phyloP scores from a whole-genome alignment of 2,888 invertebrate species.

The Folsomia candida region DNA sequence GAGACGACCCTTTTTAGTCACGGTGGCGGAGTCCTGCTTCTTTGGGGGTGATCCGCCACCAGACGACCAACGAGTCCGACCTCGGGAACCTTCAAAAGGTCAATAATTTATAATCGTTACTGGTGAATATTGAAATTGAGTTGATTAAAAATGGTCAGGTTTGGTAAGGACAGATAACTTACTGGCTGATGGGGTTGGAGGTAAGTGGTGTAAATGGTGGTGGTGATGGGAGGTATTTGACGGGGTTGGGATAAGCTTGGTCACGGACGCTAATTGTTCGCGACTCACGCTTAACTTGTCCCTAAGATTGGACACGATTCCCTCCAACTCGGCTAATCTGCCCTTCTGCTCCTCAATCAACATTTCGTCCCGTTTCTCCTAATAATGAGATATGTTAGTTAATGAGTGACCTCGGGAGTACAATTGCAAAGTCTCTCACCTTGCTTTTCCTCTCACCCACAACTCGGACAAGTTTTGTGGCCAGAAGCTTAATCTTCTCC shows the following conservation, averaged over 20 bases:
- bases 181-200: too few species aligned
- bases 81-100: too few species aligned
- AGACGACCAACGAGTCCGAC: too few species aligned
- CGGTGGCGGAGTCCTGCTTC: too few species aligned
- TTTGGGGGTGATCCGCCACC: too few species aligned
- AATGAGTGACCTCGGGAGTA: background rate
- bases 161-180: too few species aligned
- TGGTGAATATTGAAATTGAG: too few species aligned
- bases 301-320: constrained; percentile 37
- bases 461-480: constrained; percentile 43
- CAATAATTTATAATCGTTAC: too few species aligned
- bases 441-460: constrained; percentile 33
- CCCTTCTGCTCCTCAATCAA: constrained; percentile 39
- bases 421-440: background rate
- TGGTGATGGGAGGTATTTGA: too few species aligned
- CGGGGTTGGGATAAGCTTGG: constrained; percentile 42
- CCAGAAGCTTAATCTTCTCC: constrained; percentile 42
- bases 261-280: constrained; percentile 44
- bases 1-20: too few species aligned
- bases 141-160: too few species aligned
- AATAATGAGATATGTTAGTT: background rate
- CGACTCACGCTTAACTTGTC: constrained; percentile 42
- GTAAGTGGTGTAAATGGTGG: too few species aligned
- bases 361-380: constrained; percentile 37
- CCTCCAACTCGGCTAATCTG: constrained; percentile 42